Conservation (phyloP, 2,113 vertebrate genomes). For the Dolichotis patagonum region DNA sequence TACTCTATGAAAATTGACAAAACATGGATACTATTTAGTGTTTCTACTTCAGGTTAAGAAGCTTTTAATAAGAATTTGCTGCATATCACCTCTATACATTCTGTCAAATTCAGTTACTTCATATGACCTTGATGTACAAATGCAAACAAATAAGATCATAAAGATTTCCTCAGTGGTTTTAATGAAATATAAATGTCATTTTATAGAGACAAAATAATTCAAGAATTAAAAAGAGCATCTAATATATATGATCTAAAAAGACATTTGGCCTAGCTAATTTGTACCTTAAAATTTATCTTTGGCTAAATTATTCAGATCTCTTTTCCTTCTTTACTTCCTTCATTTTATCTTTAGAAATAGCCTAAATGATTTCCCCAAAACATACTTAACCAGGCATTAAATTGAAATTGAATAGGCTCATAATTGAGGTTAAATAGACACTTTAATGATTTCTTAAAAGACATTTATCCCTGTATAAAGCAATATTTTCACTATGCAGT, state of each 20-base stretch:
- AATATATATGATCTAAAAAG: neutral
- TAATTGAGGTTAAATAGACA: conserved; percentile 71
- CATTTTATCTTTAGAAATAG: conserved; percentile 18
- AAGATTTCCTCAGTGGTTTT: neutral
- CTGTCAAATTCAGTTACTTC: conserved; percentile 2
- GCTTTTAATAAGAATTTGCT: conserved; percentile 21
- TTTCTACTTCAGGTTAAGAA: neutral
- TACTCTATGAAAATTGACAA: neutral
- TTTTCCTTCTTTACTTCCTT: conserved; percentile 48
- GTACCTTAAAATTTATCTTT: conserved; percentile 58
- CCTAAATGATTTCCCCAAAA: conserved; percentile 61
- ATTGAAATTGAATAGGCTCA: conserved; percentile 71
- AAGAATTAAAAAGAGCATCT: neutral
- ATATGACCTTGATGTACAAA: neutral
- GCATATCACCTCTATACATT: neutral
- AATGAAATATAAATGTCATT: conserved; percentile 3
- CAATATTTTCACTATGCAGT: neutral
- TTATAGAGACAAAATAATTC: neutral
- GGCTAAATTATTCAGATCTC: neutral
- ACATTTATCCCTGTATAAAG: neutral
- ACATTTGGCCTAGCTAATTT: neutral
- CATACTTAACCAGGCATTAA: conserved; percentile 75
- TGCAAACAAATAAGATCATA: neutral
- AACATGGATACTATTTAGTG: neutral
- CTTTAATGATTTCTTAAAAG: conserved; percentile 63